Base-by-base conservation (phyloP, 2,113 vertebrate species). In the Candoia aspera region DNA sequence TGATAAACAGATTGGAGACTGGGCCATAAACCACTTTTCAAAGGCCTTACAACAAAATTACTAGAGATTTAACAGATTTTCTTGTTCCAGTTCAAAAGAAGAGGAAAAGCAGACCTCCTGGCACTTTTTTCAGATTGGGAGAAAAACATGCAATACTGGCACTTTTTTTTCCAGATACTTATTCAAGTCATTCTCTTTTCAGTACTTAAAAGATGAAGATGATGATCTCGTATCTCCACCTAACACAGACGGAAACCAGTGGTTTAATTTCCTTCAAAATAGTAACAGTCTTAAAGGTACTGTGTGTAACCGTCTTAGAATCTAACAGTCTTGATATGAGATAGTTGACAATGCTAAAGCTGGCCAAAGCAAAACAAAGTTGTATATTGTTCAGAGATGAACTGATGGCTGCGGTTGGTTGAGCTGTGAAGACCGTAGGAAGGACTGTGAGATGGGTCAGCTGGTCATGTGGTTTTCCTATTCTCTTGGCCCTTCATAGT, bases 201-300 rank as follows among this genome's bases (percentile, higher is more conserved):
- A 99, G 99, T 99, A 99, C 95, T 97, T 99, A 91, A 99, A 99
- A 97, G 99, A 99, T 93, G 99, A 99, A 97, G 99, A 99, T 87
- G 99, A 99, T 58, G 98, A 99, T 89, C 98, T 99, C 0, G 98
- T 99, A 53, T 99, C 99, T 33, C 99, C 99, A 2, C 99, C 99
- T 64, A 99, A 98, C 95, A 99, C 98, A 9, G 98, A 99, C 33
- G 99, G 98, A 91, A 99, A 99, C 96, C 99, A 99, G 94, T 99
- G 99, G 99, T 98, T 99, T 92, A 98, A 97, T 94, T 99, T 99
- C 90, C 97, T 99, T 92, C 98, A 99, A 92, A 98, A 97, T 29
- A 99, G 98, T 96, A 96, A 94, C 87, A 97, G 98, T 86, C 97
- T 99, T 83, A 99, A 99, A 98, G 99, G 99, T 99, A 97, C 91